Conservation (phyloP, 1,140 invertebrate genomes). For the Caligus rogercresseyi region DNA sequence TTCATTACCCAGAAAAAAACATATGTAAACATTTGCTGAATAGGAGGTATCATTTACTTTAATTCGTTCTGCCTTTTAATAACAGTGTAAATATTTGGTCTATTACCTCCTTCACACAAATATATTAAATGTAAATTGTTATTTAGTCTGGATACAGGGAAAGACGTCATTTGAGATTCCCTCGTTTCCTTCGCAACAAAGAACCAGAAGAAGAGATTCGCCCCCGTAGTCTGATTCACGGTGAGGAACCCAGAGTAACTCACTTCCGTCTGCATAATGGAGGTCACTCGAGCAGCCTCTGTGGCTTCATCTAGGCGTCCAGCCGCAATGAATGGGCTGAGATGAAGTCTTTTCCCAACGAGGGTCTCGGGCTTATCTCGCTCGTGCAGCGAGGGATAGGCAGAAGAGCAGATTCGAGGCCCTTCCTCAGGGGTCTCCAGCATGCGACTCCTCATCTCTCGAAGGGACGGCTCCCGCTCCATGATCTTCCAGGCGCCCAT, state of each 20-base stretch:
- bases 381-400: neutral
- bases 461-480: neutral
- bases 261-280: conserved; percentile 8
- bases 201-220: conserved; percentile 76
- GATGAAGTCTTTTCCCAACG: conserved; percentile 3
- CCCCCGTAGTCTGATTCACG: conserved; percentile 52
- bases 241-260: conserved; percentile 51
- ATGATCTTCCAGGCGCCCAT: conserved; percentile 7
- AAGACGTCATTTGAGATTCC: too few species aligned
- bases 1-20: too few species aligned
- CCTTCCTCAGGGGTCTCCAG: conserved; percentile 1
- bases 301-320: conserved; percentile 5
- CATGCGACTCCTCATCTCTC: neutral
- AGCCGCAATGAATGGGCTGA: conserved; percentile 3
- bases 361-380: neutral
- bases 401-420: neutral
- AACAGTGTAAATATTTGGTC: too few species aligned
- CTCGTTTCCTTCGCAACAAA: conserved; percentile 44
- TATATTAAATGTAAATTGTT: too few species aligned
- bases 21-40: too few species aligned
- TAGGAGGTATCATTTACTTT: too few species aligned
- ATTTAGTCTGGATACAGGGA: too few species aligned
- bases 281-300: neutral
- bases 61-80: too few species aligned
- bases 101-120: too few species aligned